Evolutionary conservation across 2,888 invertebrate genomes (phyloP).

Genomic region (Ormia ochracea): DNA sequence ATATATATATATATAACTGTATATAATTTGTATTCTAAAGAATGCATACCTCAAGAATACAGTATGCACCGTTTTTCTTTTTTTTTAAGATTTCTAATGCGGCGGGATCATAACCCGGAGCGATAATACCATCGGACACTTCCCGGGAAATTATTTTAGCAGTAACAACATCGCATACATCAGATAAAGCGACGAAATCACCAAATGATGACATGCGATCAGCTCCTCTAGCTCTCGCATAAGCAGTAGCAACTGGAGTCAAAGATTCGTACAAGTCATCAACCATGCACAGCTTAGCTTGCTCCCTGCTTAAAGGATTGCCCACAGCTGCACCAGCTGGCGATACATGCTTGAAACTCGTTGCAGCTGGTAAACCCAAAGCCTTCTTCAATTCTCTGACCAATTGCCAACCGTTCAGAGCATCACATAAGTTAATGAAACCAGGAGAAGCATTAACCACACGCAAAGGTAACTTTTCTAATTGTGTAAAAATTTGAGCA

Average conservation of each 20-base stretch:
- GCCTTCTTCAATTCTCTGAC: constrained; percentile 91
- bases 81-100: constrained; percentile 92
- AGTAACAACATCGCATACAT: constrained; percentile 91
- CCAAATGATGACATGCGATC: constrained; percentile 99
- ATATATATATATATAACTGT: too few relatives aligned
- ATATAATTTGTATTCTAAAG: too few relatives aligned
- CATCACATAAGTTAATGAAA: constrained; percentile 98
- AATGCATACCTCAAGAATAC: constrained; percentile 84
- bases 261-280: constrained; percentile 86
- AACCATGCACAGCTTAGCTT: constrained; percentile 95
- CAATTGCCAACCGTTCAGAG: constrained; percentile 97
- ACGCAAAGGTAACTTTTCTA: constrained; percentile 87
- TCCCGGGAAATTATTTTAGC: constrained; percentile 94
- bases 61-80: constrained; percentile 96
- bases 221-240: constrained; percentile 96
- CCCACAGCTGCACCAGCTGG: constrained; percentile 98
- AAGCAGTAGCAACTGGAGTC: constrained; percentile 91
- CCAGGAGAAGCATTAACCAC: constrained; percentile 97
- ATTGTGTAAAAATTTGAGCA: constrained; percentile 91
- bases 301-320: constrained; percentile 83
- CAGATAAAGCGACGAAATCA: constrained; percentile 96
- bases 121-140: constrained; percentile 99
- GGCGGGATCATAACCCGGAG: constrained; percentile 90
- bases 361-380: constrained; percentile 90
- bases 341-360: constrained; percentile 98